These are phyloP conservation scores for Sparidentex hasta DNA, from an alignment of 2,797 vertebrate genomes.

Conservation along the genomic window DNA sequence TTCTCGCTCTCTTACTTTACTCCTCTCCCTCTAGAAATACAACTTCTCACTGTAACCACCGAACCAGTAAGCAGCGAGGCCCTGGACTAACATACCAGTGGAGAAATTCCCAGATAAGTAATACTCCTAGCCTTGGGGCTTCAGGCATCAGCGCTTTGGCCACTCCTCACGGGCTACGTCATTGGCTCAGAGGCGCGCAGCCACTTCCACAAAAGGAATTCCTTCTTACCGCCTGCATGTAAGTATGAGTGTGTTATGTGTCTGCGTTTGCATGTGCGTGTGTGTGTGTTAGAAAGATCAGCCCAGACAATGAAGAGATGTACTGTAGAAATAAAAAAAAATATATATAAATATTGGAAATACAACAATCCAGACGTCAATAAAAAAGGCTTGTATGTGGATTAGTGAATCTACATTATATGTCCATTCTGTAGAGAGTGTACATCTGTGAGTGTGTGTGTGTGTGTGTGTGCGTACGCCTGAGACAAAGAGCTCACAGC, in stretches of 20 bases:
- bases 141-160: conserved; percentile 75
- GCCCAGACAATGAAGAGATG: conserved; percentile 7
- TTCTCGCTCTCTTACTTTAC: conserved; percentile 11
- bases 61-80: conserved; percentile 58
- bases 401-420: background rate
- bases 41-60: conserved; percentile 62
- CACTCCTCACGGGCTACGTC: conserved; percentile 78
- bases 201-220: conserved; percentile 91
- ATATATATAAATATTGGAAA: conserved; percentile 9
- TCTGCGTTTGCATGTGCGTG: conserved; percentile 43
- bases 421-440: conserved; percentile 23
- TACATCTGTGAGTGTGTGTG: conserved; percentile 7
- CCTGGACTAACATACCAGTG: conserved; percentile 81
- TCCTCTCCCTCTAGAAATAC: conserved; percentile 33
- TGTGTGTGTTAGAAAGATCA: conserved; percentile 43
- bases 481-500: conserved; percentile 79
- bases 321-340: conserved; percentile 8
- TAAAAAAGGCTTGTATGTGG: background rate
- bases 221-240: conserved; percentile 82
- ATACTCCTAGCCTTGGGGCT: conserved; percentile 80
- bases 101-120: conserved; percentile 89
- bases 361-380: conserved; percentile 27
- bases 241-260: conserved; percentile 69
- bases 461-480: conserved; percentile 14
- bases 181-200: conserved; percentile 73